Conservation (phyloP, 35 echinoderm and acorn worm genomes). For the Holothuria glaberrima region DNA sequence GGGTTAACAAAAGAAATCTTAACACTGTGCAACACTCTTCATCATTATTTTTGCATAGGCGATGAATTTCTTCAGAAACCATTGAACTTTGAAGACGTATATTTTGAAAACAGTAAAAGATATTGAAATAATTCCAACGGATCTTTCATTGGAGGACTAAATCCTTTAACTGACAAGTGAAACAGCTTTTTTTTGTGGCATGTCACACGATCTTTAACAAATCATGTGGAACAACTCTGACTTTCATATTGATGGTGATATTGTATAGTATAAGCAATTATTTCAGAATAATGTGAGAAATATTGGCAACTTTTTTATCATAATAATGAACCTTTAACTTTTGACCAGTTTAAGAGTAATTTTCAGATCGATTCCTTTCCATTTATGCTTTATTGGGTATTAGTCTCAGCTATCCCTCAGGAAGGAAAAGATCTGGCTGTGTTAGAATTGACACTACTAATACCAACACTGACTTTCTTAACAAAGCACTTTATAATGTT, state of each 20-base stretch:
- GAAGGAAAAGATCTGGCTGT: not conserved
- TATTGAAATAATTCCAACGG: too few species aligned
- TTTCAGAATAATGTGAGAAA: not conserved
- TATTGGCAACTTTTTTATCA: not conserved
- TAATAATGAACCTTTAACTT: not conserved
- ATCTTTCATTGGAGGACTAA: too few species aligned
- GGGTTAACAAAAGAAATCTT: too few species aligned
- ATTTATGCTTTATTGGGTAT: not conserved
- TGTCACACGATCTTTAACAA: too few species aligned
- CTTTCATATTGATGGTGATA: not conserved
- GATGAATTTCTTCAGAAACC: too few species aligned
- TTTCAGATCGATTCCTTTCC: not conserved
- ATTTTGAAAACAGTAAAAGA: too few species aligned
- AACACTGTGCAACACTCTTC: too few species aligned
- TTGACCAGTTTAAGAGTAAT: not conserved
- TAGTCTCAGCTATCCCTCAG: not conserved
- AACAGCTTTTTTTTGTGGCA: too few species aligned
- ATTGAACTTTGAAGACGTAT: too few species aligned
- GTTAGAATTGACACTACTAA: not conserved
- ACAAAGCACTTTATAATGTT: conserved; percentile 13
- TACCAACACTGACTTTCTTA: not conserved
- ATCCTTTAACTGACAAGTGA: too few species aligned
- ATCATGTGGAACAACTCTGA: not conserved
- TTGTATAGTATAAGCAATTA: not conserved
- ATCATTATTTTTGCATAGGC: too few species aligned